Evolutionary conservation across 2,113 vertebrate genomes (phyloP).

Genomic region (Saccopteryx leptura): DNA sequence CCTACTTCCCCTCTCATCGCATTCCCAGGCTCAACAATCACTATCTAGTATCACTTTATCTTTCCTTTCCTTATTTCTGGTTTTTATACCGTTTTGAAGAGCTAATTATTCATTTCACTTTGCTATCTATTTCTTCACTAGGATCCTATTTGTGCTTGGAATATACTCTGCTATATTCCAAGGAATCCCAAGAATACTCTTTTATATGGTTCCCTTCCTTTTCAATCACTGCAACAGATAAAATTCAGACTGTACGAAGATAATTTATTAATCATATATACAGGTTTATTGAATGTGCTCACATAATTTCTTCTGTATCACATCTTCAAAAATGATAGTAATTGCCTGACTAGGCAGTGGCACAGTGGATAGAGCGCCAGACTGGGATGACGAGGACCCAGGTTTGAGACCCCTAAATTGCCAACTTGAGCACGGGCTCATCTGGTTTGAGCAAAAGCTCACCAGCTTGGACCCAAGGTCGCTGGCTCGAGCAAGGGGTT

Average conservation of each 20-base stretch:
- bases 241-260: background rate
- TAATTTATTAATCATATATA: background rate
- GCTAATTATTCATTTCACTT: background rate
- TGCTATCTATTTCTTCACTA: background rate
- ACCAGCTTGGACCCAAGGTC: too few relatives aligned
- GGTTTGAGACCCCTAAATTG: too few relatives aligned
- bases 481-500: too few relatives aligned
- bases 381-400: too few relatives aligned
- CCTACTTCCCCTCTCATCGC: background rate
- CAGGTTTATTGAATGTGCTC: background rate
- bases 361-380: too few relatives aligned
- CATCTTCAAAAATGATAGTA: background rate
- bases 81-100: slow-evolving; percentile 13
- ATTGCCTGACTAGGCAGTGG: background rate
- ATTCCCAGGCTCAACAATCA: background rate
- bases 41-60: background rate
- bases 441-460: too few relatives aligned
- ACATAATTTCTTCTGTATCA: background rate
- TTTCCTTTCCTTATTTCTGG: background rate
- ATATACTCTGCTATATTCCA: background rate
- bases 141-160: background rate
- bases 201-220: background rate
- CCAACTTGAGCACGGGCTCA: too few relatives aligned
- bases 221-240: background rate
- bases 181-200: background rate